Base-by-base conservation (phyloP, 2,797 vertebrate genomes). In the Dendrocincla tyrannina region DNA sequence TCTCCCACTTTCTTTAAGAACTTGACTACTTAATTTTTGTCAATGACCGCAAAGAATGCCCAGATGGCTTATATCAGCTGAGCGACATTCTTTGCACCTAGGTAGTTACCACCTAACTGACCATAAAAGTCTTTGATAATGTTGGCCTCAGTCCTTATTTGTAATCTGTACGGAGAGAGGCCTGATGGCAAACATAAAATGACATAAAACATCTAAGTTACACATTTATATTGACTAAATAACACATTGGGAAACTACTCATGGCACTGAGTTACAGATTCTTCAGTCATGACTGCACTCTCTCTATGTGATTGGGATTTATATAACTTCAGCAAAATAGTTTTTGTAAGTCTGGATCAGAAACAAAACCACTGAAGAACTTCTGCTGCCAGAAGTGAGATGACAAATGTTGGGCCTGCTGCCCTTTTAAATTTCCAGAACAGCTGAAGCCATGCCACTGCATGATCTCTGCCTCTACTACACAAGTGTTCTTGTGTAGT, bases 121-220 rank as follows among this genome's bases (percentile, higher is more conserved):
- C 25, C 19, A 70, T 2, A 60, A 66, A 33, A 63, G 56, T 72
- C 17, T 59, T 44, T 25, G 19, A 25, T 15, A 64, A 60, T 14
- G 23, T 73, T 60, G 30, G 2, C 17, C 13, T 85, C 0, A 0
- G 14, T 60, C 33, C 47, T 62, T 35, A 58, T 17, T 55, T 50
- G 33, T 52, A 41, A 64, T 47, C 17, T 28, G 18, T 56, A 64
- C 14, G 75, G 52, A 84, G 47, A 44, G 20, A 4, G 10, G 87
- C 16, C 25, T 33, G 41, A 75, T 16, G 32, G 18, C 37, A 83
- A 72, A 66, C 50, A n/a, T n/a, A 42, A 81, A 86, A 39, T 37
- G 9, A n/a, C 15, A 47, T 18, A 6, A 20, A 50, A 47, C 8
- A 25, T 33, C 11, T 53, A 52, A 89, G 47, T 35, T 77, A 55